Conservation (phyloP, 2,888 invertebrate genomes). For the Drosophila multiciliata region DNA sequence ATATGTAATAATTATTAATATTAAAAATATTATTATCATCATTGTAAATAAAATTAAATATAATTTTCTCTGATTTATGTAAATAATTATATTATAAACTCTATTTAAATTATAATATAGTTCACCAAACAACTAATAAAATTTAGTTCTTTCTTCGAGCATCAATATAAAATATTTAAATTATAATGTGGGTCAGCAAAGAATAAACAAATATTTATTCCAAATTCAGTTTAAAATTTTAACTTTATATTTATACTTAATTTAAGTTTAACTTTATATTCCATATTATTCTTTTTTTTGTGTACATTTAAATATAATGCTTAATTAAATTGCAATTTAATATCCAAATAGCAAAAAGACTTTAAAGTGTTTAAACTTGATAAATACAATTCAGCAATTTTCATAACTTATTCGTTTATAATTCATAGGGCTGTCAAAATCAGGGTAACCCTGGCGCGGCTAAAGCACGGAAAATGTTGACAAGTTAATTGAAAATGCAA, state of each 20-base stretch:
- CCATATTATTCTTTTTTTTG: neutral
- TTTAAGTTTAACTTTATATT: neutral
- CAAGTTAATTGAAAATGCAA: slow-evolving; percentile 47
- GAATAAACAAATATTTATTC: neutral
- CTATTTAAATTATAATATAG: too few species aligned
- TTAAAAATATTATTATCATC: neutral
- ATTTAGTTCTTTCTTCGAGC: too few species aligned
- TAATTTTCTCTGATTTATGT: too few species aligned
- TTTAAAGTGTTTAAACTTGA: neutral
- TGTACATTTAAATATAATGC: neutral
- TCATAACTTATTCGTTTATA: neutral
- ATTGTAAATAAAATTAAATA: neutral
- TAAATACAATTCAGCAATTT: neutral
- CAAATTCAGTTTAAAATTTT: neutral
- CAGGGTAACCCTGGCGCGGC: neutral
- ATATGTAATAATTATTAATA: neutral
- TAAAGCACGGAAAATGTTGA: slow-evolving; percentile 18
- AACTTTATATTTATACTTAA: neutral
- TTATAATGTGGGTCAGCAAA: neutral
- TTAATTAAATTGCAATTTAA: neutral
- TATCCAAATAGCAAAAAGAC: neutral
- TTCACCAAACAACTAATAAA: too few species aligned
- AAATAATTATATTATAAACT: too few species aligned
- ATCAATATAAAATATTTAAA: too few species aligned
- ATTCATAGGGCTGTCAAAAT: slow-evolving; percentile 29